Conservation (phyloP, 2,113 vertebrate species). For the Tupaia tana region DNA sequence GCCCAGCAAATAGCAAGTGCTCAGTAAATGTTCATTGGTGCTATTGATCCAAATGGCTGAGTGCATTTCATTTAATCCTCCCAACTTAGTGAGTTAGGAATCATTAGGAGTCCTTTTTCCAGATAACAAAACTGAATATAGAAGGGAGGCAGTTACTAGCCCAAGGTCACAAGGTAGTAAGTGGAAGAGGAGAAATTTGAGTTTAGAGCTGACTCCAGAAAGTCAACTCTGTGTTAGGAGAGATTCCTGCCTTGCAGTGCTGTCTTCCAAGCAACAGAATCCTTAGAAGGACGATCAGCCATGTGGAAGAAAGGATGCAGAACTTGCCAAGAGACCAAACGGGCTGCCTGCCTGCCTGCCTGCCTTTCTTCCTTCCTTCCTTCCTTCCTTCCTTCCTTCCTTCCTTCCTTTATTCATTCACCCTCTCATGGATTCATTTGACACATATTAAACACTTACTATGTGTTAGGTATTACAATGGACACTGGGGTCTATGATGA, state of each 20-base stretch:
- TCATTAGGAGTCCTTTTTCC: neutral
- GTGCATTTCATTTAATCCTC: neutral
- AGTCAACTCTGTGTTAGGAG: neutral
- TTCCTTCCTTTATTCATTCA: neutral
- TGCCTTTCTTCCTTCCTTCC: neutral
- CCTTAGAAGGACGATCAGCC: neutral
- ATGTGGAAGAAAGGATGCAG: neutral
- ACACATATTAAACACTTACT: neutral
- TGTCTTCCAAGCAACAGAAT: accelerated
- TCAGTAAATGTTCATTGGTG: no score
- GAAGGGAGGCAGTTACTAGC: neutral
- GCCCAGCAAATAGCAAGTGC: neutral
- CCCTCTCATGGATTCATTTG: neutral
- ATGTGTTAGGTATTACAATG: neutral
- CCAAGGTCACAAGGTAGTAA: neutral
- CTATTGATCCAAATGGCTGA: neutral
- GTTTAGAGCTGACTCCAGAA: neutral
- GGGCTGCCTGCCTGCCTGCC: no score
- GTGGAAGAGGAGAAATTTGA: neutral
- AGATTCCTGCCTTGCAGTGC: accelerated
- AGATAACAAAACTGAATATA: neutral
- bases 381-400: neutral
- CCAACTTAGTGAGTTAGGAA: neutral
- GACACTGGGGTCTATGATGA: neutral
- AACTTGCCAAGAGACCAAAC: neutral